Conservation (phyloP, 2,888 invertebrate species). For the Salticus scenicus region DNA sequence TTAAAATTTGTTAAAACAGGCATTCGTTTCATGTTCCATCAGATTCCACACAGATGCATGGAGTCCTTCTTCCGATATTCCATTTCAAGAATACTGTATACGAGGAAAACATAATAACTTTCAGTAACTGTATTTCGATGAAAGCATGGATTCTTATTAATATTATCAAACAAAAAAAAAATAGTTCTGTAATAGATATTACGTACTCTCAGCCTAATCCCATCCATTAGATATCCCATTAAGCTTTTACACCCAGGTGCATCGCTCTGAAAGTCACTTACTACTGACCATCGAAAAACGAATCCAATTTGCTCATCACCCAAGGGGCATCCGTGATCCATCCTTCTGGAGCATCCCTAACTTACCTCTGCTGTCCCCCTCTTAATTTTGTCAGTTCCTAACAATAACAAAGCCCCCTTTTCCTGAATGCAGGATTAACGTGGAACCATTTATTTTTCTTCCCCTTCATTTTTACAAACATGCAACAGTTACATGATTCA, state of each 20-base stretch:
- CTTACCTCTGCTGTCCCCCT: conserved; percentile 22
- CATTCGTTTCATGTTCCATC: no score
- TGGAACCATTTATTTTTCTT: conserved; percentile 48
- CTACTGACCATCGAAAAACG: conserved; percentile 41
- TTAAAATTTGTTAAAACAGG: no score
- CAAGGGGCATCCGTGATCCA: conserved; percentile 7
- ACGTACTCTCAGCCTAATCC: neutral
- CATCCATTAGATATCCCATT: conserved; percentile 18
- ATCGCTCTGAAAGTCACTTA: neutral
- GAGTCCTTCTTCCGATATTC: no score
- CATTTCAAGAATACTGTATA: no score
- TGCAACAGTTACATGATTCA: conserved; percentile 63
- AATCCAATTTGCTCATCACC: conserved; percentile 45
- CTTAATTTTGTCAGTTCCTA: conserved; percentile 14
- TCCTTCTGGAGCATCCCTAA: conserved; percentile 32
- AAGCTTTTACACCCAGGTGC: conserved; percentile 38
- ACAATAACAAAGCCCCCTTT: conserved; percentile 34
- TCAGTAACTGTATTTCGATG: no score
- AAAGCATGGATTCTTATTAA: no score
- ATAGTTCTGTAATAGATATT: conserved; percentile 10
- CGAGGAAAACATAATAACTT: no score
- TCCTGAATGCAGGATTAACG: conserved; percentile 21
- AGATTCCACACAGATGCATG: no score
- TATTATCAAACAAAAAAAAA: no score
- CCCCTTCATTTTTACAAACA: conserved; percentile 32